Evolutionary conservation across 2,113 vertebrate genomes (phyloP).

Genomic region (Microcebus griseorufus): DNA sequence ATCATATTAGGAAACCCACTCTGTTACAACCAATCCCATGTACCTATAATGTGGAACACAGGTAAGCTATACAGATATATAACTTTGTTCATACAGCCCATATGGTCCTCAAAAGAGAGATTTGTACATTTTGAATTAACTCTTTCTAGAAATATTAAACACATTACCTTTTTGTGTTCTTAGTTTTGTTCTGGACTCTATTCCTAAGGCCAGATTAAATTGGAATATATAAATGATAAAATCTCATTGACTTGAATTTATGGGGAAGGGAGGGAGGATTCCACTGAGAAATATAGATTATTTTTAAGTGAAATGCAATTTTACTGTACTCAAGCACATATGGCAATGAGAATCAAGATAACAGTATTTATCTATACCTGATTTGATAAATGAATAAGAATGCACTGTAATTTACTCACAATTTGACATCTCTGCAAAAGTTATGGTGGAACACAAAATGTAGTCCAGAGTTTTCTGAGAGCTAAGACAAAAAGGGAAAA

Average conservation of each 20-base stretch:
- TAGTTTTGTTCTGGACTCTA: neutral
- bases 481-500: conserved; percentile 17
- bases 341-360: neutral
- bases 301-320: conserved; percentile 50
- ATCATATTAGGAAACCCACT: neutral
- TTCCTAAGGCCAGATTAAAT: neutral
- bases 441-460: conserved; percentile 9
- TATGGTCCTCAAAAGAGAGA: neutral
- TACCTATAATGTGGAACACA: neutral
- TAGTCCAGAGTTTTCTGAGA: conserved; percentile 12
- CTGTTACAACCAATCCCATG: neutral
- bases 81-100: neutral
- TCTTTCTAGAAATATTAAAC: neutral
- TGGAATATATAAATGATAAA: neutral
- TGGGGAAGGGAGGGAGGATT: neutral
- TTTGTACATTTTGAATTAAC: neutral
- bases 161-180: neutral
- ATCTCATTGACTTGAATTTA: neutral
- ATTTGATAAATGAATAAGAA: neutral
- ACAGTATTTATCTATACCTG: neutral
- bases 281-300: neutral
- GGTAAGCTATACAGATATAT: neutral
- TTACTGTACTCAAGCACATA: conserved; percentile 12
- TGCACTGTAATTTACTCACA: neutral
- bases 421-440: neutral